These are phyloP conservation scores for Melanotaenia pygmaea DNA, from an alignment of 2,797 vertebrate species.

Conservation along the genomic window DNA sequence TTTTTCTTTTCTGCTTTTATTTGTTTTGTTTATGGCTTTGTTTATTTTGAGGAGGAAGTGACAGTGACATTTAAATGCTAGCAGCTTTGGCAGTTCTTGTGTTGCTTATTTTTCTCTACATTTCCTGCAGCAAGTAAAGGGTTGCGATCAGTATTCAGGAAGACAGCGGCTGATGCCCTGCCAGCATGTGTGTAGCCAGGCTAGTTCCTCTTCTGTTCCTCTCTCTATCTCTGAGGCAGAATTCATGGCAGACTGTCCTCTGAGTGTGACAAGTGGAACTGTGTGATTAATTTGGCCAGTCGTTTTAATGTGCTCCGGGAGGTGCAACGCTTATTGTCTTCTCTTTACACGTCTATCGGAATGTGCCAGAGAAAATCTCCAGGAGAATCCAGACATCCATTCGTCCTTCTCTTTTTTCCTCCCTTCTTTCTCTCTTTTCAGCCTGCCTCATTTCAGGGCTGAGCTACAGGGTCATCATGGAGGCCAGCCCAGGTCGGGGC, in stretches of 20 bases:
- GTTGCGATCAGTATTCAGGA: constrained; percentile 74
- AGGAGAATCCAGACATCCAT: constrained; percentile 64
- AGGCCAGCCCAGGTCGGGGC: constrained; percentile 70
- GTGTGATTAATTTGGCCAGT: constrained; percentile 83
- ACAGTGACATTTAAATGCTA: constrained; percentile 56
- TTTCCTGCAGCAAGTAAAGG: constrained; percentile 59
- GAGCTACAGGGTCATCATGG: constrained; percentile 65
- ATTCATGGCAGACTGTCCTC: constrained; percentile 75
- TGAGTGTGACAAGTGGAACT: constrained; percentile 81
- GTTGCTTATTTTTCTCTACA: constrained; percentile 45
- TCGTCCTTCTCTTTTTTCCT: constrained; percentile 2
- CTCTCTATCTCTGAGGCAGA: constrained; percentile 72
- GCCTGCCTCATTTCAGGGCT: constrained; percentile 64
- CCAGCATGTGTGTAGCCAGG: constrained; percentile 68
- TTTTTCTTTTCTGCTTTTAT: constrained; percentile 26
- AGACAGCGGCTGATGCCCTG: constrained; percentile 66
- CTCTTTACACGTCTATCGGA: constrained; percentile 70
- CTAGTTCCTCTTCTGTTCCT: constrained; percentile 63
- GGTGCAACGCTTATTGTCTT: constrained; percentile 77
- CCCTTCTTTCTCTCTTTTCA: constrained; percentile 31
- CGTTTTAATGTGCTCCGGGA: constrained; percentile 81
- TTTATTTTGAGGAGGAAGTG: constrained; percentile 43
- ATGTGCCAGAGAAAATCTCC: constrained; percentile 73
- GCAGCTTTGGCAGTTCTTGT: constrained; percentile 52
- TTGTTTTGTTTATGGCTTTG: constrained; percentile 37